Percentiles rank a stretch among this genome's conserved stretches.
Conservation (phyloP, 2,113 vertebrate genomes). For the Sterrhoptilus dennistouni region DNA sequence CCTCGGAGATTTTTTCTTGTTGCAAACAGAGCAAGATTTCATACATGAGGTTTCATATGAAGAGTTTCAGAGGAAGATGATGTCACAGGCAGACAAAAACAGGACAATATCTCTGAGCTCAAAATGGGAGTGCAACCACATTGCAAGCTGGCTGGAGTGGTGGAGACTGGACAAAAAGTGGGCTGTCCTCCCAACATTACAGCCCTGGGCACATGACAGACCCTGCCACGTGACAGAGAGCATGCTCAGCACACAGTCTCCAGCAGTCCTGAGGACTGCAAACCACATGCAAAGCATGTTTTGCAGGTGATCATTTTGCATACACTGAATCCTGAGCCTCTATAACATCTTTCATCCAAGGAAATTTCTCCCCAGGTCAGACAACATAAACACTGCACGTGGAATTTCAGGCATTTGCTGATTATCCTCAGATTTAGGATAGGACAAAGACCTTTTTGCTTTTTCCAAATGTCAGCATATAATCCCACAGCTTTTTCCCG, state of each 20-base stretch:
- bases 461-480: not conserved
- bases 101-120: not conserved
- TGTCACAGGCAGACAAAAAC: not conserved
- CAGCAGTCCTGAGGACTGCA: not conserved
- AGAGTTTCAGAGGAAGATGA: not conserved
- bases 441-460: not conserved
- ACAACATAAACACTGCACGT: not conserved
- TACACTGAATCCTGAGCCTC: not conserved
- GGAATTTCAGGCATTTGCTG: not conserved
- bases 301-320: not conserved
- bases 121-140: not conserved
- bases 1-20: not conserved
- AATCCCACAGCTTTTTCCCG: not conserved
- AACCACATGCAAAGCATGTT: not conserved
- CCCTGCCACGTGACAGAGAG: not conserved
- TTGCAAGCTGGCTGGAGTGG: not conserved
- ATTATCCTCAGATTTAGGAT: not conserved
- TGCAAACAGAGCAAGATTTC: not conserved
- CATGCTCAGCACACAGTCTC: not conserved
- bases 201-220: accelerated
- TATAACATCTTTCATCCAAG: not conserved
- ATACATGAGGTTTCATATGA: not conserved
- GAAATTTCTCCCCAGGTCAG: not conserved
- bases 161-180: not conserved
- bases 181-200: not conserved